These are phyloP conservation scores for Rafetus swinhoei DNA, from an alignment of 2,113 vertebrate genomes.

Conservation along the genomic window DNA sequence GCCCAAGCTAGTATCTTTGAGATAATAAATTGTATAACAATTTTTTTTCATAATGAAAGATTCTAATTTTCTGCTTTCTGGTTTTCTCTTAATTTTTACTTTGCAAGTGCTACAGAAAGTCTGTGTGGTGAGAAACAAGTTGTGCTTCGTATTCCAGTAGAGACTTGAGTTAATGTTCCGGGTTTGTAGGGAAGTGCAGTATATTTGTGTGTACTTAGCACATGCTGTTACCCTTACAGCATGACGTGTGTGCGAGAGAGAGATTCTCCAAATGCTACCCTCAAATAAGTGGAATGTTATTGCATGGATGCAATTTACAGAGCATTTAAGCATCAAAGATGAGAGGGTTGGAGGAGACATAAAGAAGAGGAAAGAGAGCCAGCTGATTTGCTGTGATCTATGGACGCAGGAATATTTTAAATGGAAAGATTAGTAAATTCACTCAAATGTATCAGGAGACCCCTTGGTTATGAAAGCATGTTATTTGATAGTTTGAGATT, in stretches of 20 bases:
- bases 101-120: neutral
- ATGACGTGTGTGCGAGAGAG: neutral
- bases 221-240: neutral
- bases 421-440: neutral
- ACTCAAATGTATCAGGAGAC: fast-evolving
- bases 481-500: neutral
- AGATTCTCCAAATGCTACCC: neutral
- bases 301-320: neutral
- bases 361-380: neutral
- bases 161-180: neutral
- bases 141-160: fast-evolving
- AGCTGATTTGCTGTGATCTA: neutral
- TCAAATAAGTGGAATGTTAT: neutral
- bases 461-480: neutral
- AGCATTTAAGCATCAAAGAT: neutral
- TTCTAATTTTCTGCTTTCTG: neutral
- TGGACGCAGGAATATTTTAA: conserved; percentile 12
- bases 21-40: conserved; percentile 3
- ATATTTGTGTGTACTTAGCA: fast-evolving
- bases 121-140: neutral
- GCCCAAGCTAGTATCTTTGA: conserved; percentile 40
- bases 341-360: neutral
- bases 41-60: neutral
- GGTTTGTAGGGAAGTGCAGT: neutral
- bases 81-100: conserved; percentile 11